Percentiles rank a stretch among this genome's conserved stretches.
These are phyloP conservation scores for Vanessa atalanta DNA, from an alignment of 1,140 invertebrate species.

Conservation along the genomic window DNA sequence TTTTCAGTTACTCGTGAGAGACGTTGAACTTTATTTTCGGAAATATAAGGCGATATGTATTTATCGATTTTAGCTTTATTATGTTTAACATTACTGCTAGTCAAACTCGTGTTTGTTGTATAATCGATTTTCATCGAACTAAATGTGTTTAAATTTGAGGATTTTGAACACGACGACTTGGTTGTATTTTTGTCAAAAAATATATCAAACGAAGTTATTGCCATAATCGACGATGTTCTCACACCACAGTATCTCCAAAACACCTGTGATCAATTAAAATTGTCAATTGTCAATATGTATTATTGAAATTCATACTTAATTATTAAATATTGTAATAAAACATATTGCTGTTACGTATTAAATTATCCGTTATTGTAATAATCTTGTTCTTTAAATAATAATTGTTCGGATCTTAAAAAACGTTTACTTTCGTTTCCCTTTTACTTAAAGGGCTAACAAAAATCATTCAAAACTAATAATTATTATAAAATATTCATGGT, in stretches of 20 bases:
- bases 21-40: constrained; percentile 50
- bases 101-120: constrained; percentile 36
- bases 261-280: not conserved
- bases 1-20: constrained; percentile 54
- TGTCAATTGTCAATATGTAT: not conserved
- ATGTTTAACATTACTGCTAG: constrained; percentile 38
- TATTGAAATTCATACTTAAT: too few species aligned
- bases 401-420: too few species aligned
- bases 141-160: constrained; percentile 38
- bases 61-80: constrained; percentile 19
- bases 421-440: too few species aligned
- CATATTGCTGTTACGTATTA: too few species aligned
- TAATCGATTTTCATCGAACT: constrained; percentile 45
- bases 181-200: constrained; percentile 34
- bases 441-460: not conserved
- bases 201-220: constrained; percentile 50
- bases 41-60: constrained; percentile 54
- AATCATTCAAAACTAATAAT: not conserved
- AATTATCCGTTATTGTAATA: too few species aligned
- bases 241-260: not conserved
- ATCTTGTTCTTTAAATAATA: too few species aligned
- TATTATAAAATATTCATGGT: too few species aligned
- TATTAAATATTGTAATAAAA: too few species aligned
- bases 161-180: constrained; percentile 41
- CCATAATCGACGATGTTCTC: constrained; percentile 39